Base-by-base conservation (phyloP, 2,797 vertebrate species). In the Danio aesculapii region DNA sequence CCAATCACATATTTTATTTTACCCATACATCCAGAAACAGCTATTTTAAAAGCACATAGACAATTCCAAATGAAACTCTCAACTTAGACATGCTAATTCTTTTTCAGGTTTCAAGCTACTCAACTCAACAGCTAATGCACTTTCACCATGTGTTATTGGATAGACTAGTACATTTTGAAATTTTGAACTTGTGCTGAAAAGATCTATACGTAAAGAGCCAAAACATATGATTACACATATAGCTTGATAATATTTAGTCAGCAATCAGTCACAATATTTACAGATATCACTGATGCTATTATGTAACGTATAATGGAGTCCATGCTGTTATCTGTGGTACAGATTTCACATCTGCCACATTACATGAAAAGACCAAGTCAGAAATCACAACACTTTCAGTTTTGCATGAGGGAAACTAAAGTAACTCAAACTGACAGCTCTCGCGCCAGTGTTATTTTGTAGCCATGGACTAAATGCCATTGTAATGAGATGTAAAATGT, bases 381-480 rank as follows among this genome's bases (percentile, higher is more conserved):
- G 14, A 61, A 47, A 72, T 70, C 21, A 78, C 50, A 66, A 50
- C 76, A 50, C 67, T 44, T 52, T 68, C 10, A 57, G 61, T 43
- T 8, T 8, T 10, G 0, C 12, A 49, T 64, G 78, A 83, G 8
- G 64, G 16, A 75, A 77, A 71, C 19, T 69, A 17, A 61, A 85
- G 69, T 50, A 68, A n/a, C 52, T 77, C 11, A 57, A 80, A 49
- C 19, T 10, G 59, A 66, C 13, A 59, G 43, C 10, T 67, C 44
- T 11, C 17, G 10, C 21, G 17, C 57, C 53, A 58, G 58, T 41
- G 21, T 16, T 44, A 73, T 73, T 69, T 6, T 57, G 52, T 6
- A 0, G 21, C 72, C 49, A 8, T 66, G 76, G 76, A 80, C 58
- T 69, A 57, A 46, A 80, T 73, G 66, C 80, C 68, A 69, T 5